Evolutionary conservation across 2,797 vertebrate species (phyloP).

Genomic region (Trematomus bernacchii): DNA sequence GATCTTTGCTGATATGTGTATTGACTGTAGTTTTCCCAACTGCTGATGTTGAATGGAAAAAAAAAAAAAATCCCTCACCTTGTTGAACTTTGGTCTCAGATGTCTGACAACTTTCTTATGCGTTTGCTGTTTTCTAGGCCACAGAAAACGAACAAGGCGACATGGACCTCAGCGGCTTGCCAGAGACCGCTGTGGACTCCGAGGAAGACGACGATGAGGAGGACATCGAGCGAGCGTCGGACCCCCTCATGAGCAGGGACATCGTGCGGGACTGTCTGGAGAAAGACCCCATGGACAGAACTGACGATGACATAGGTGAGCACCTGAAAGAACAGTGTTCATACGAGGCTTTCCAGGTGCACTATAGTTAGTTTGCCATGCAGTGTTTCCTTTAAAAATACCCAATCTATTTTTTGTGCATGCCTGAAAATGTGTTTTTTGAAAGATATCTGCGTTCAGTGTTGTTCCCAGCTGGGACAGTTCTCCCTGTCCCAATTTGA

Average conservation of each 20-base stretch:
- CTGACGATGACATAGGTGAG: constrained; percentile 98
- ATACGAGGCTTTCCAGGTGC: not conserved
- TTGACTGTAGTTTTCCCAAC: not conserved
- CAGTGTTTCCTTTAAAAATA: constrained; percentile 4
- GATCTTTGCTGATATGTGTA: constrained; percentile 2
- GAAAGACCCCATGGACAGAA: constrained; percentile 98
- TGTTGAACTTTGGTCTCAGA: not conserved
- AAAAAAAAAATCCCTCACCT: not conserved
- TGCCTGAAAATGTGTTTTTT: not conserved
- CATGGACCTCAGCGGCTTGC: constrained; percentile 99
- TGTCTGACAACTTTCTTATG: not conserved
- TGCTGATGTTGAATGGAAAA: constrained; percentile 14
- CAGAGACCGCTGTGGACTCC: constrained; percentile 98
- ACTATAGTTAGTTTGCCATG: not conserved
- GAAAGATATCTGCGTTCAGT: not conserved
- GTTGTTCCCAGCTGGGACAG: constrained; percentile 1
- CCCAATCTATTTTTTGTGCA: not conserved
- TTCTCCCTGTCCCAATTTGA: constrained; percentile 18
- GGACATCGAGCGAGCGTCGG: constrained; percentile 96
- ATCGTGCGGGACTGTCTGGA: constrained; percentile 98
- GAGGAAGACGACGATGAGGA: constrained; percentile 99
- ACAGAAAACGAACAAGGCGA: constrained; percentile 98
- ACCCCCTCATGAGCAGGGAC: constrained; percentile 98
- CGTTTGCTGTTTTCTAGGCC: constrained; percentile 82
- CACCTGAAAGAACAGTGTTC: not conserved